These are phyloP conservation scores for Conus canariensis DNA, from an alignment of 2,888 invertebrate species.

Conservation along the genomic window DNA sequence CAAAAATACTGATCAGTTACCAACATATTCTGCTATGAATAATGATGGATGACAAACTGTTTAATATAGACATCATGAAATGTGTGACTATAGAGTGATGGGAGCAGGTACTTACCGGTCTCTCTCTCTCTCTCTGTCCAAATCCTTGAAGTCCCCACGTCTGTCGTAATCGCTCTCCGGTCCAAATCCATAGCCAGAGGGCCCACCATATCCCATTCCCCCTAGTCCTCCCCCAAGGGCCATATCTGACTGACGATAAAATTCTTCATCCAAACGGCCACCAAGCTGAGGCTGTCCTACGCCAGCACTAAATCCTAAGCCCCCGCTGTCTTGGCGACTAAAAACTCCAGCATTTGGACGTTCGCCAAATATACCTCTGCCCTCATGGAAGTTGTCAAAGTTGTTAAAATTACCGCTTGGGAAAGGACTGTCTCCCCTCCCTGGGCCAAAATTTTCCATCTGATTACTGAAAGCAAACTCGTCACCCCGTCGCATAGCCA, in stretches of 20 bases:
- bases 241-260: neutral
- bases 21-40: too few relatives aligned
- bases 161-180: neutral
- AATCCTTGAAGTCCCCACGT: conserved; percentile 5
- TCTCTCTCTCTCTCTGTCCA: conserved; percentile 47
- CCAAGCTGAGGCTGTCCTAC: neutral
- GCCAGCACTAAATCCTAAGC: neutral
- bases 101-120: conserved; percentile 22
- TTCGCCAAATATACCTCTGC: neutral
- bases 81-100: too few relatives aligned
- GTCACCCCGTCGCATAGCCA: neutral
- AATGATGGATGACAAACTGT: too few relatives aligned
- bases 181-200: neutral
- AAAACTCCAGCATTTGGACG: neutral
- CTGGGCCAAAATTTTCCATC: neutral
- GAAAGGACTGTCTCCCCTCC: neutral
- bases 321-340: neutral
- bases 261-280: neutral
- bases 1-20: too few relatives aligned
- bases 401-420: neutral
- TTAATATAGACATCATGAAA: too few relatives aligned
- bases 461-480: conserved; percentile 11
- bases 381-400: neutral
- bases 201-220: neutral
- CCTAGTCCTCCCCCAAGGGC: neutral